Evolutionary conservation across 2,113 vertebrate species (phyloP).

Genomic region (Morone chrysops): DNA sequence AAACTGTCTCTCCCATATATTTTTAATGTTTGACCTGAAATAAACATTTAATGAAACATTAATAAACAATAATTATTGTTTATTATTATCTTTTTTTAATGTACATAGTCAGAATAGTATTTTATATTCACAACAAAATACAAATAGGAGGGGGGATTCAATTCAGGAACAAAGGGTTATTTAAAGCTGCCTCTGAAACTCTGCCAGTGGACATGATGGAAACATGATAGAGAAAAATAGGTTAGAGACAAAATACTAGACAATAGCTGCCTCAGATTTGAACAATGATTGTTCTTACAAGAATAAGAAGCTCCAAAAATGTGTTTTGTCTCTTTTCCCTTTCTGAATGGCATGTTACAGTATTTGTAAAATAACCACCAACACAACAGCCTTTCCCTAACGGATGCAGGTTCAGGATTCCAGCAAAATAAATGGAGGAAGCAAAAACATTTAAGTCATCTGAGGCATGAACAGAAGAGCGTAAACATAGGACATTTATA

Average conservation of each 20-base stretch:
- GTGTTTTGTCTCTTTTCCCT: neutral
- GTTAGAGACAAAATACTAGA: neutral
- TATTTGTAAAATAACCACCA: neutral
- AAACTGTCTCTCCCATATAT: too few species aligned
- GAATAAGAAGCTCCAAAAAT: neutral
- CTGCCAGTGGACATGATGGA: neutral
- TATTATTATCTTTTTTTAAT: too few species aligned
- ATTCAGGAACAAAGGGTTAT: neutral
- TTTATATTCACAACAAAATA: neutral
- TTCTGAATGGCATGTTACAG: neutral
- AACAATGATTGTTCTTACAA: neutral
- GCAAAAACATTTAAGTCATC: too few species aligned
- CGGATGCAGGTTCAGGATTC: neutral
- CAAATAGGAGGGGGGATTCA: neutral
- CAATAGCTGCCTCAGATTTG: neutral
- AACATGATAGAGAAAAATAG: too few species aligned
- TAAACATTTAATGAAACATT: too few species aligned
- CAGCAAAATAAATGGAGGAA: neutral
- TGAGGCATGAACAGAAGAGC: neutral
- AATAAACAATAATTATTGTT: too few species aligned
- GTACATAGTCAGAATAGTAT: neutral
- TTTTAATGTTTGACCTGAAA: too few species aligned
- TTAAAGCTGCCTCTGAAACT: neutral
- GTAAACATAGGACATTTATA: neutral
- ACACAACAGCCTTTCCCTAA: neutral